A percentile compares a stretch with the other conserved stretches of the same genome.
phyloP scores from a whole-genome alignment of 1,140 invertebrate genomes.

The Dendroctonus ponderosae region DNA sequence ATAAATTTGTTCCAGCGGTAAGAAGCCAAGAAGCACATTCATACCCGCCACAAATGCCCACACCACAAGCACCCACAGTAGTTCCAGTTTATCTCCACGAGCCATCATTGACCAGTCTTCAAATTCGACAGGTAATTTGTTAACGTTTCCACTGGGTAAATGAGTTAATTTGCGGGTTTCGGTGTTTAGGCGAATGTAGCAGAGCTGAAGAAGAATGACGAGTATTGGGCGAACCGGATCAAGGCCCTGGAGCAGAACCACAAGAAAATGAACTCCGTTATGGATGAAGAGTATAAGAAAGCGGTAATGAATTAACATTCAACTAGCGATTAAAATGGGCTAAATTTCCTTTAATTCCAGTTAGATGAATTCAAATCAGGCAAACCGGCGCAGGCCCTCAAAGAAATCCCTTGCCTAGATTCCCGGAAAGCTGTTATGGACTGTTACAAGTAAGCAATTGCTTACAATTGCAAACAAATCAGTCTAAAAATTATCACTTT shows the following conservation, averaged over 20 bases:
- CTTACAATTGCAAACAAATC: neutral
- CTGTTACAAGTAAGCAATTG: conserved; percentile 41
- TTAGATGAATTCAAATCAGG: conserved; percentile 38
- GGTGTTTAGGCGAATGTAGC: conserved; percentile 37
- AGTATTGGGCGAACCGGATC: conserved; percentile 57
- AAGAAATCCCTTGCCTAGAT: conserved; percentile 41
- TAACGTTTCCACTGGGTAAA: neutral
- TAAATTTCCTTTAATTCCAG: conserved; percentile 28
- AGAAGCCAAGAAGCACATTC: conserved; percentile 15
- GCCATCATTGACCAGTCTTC: conserved; percentile 48
- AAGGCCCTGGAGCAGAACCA: conserved; percentile 54
- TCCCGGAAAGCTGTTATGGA: conserved; percentile 43
- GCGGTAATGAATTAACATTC: conserved; percentile 44
- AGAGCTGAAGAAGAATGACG: conserved; percentile 50
- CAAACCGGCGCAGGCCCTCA: conserved; percentile 24
- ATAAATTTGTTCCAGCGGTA: conserved; percentile 30
- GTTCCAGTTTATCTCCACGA: conserved; percentile 43
- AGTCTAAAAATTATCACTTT: neutral
- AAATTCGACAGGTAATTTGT: conserved; percentile 43
- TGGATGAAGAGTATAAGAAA: conserved; percentile 57
- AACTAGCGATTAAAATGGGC: neutral
- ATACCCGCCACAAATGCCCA: conserved; percentile 8
- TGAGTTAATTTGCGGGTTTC: no score
- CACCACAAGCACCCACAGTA: conserved; percentile 21
- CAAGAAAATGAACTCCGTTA: conserved; percentile 52